Evolutionary conservation across 2,888 invertebrate species (phyloP), one percentile per base, ranked within the genome.

Genomic region (Tipula lateralis): DNA sequence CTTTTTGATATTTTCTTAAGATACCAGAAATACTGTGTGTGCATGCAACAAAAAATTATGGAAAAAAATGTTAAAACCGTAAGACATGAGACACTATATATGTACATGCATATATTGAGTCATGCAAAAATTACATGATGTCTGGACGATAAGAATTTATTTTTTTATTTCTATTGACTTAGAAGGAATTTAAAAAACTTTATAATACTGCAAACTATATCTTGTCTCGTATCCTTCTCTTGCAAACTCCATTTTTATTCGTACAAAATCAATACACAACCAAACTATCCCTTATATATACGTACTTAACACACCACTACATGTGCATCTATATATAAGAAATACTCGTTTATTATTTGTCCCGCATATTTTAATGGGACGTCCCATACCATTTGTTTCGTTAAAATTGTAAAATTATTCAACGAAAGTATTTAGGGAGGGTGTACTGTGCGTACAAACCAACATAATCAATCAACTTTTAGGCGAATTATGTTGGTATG

Each of bases 1-100:
- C n/a, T 24, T 19, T n/a, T 66, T 66, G 66, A 66, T 66, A 66
- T 66, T 66, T 66, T 66, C 66, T 66, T 66, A 66, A 66, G 66
- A 66, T 66, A 66, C 66, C 24, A 66, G 7, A 66, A 66, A 66
- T n/a, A 39, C n/a, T n/a, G n/a, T n/a, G n/a, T n/a, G n/a, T n/a
- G n/a, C n/a, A n/a, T n/a, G 16, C 36, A 44, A 44, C 2, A 44
- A 44, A 36, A 44, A 44, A 16, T n/a, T n/a, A n/a, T 44, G 44
- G n/a, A 7, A 3, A 44, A 44, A 44, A 44, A 44, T 44, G 32
- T 32, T n/a, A n/a, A n/a, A n/a, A n/a, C 36, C 36, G 24, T 66
- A 19, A 66, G 24, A 66, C 24, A 66, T 66, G 7, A 66, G 66
- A 66, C 19, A 24, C 66, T 24, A 66, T 9, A 1, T 24, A 19